Evolutionary conservation across 2,888 invertebrate genomes (phyloP), one percentile per base, ranked within the genome.

Genomic region (Halocaridina rubra): DNA sequence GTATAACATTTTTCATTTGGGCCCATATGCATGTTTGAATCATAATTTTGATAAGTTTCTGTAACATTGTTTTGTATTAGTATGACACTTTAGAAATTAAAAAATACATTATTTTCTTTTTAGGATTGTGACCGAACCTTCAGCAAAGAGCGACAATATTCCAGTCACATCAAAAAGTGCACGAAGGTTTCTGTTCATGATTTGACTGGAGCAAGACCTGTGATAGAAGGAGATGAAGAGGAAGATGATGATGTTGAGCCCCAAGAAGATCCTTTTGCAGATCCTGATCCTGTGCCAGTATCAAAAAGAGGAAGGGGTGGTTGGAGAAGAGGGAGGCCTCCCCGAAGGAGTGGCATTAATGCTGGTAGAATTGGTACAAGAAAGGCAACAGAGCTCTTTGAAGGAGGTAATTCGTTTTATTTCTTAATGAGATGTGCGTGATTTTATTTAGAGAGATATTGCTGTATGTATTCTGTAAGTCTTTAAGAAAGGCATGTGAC

Each of bases 91-190:
- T n/a, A n/a, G n/a, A n/a, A n/a, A n/a, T n/a, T n/a, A n/a, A 69
- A 19, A 3, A 32, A 16, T 32, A 71, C 22, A 19, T 13, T 24
- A 16, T 22, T n/a, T 3, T 30, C 27, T 13, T 29, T 46, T 7
- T 64, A 87, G 87, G 87, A 87, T 64, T 87, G 87, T 46, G 85
- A 87, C 64, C 80, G 87, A 7, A 87, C 87, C 19, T 87, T 87
- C 78, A 85, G 61, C 77, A 87, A 87, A 33, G 85, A 87, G 39
- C 81, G 87, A 8, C 87, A 87, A 46, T 87, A 85, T 72, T 72
- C 72, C 39, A 87, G 87, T 53, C 87, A 87, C 74, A 80, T 87
- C 67, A 85, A 85, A 64, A 74, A 79, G 3, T 87, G 87, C 72
- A 87, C 87, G 22, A 81, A 87, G 29, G 61, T 85, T 16, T 87